Evolutionary conservation across 2,113 vertebrate genomes (phyloP).

Genomic region (Numenius arquata): DNA sequence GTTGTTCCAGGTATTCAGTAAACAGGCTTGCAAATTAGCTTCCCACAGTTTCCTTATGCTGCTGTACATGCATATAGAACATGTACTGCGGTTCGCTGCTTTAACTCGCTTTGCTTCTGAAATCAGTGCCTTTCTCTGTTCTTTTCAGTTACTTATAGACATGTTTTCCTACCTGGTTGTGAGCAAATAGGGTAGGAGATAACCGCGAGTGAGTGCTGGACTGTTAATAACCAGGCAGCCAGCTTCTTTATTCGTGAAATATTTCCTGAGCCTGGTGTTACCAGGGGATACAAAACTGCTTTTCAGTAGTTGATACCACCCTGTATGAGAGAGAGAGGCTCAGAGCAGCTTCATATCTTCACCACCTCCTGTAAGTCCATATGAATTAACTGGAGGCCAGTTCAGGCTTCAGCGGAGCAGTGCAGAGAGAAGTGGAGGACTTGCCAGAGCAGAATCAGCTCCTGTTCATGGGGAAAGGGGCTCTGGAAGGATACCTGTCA

Average conservation of each 20-base stretch:
- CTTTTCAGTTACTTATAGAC: neutral
- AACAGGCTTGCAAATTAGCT: conserved; percentile 68
- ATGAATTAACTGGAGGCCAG: neutral
- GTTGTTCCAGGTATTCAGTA: conserved; percentile 67
- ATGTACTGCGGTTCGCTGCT: neutral
- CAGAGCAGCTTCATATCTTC: conserved; percentile 18
- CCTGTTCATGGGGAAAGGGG: neutral
- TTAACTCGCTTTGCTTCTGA: neutral
- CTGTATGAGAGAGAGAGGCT: neutral
- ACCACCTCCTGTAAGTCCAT: neutral
- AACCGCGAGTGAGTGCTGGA: neutral
- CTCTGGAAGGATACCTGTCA: neutral
- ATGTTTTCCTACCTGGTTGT: neutral
- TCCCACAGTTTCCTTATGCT: conserved; percentile 67
- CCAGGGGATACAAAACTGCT: conserved; percentile 58
- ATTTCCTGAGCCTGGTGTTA: conserved; percentile 43
- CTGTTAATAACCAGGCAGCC: neutral
- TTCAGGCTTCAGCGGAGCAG: neutral
- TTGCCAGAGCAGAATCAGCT: neutral
- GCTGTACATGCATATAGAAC: conserved; percentile 31
- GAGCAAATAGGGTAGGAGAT: neutral
- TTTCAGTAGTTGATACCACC: neutral
- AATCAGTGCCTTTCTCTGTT: neutral
- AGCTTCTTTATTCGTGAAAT: neutral
- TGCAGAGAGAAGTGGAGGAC: neutral